Percentiles rank a stretch among this genome's conserved stretches.
phyloP scores from a whole-genome alignment of 2,113 vertebrate species.

The Callithrix jacchus region DNA sequence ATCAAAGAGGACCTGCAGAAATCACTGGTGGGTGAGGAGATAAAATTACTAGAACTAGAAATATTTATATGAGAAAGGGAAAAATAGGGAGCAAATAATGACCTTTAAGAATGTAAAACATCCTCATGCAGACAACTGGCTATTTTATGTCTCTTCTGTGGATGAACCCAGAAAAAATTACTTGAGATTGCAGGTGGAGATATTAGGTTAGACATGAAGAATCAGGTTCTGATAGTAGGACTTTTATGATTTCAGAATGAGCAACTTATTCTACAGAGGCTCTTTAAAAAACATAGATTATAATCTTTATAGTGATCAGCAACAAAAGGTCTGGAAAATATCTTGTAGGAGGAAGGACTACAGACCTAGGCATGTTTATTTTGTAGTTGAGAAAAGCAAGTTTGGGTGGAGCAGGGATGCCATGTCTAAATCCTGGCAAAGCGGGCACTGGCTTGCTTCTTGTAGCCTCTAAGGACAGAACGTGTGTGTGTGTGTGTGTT shows the following conservation, averaged over 20 bases:
- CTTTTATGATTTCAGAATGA: slow-evolving; percentile 21
- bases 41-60: slow-evolving; percentile 18
- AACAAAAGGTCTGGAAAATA: slow-evolving; percentile 4
- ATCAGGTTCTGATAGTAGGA: neutral
- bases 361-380: neutral
- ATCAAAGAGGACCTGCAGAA: slow-evolving; percentile 44
- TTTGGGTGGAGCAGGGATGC: neutral
- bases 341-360: neutral
- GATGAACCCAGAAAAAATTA: neutral
- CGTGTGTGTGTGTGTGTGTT: too few relatives aligned
- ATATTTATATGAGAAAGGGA: slow-evolving; percentile 23
- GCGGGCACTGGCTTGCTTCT: neutral
- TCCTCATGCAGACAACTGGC: neutral
- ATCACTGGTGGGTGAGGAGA: neutral
- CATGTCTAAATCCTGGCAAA: neutral
- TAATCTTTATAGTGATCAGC: slow-evolving; percentile 20
- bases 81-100: slow-evolving; percentile 9
- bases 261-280: neutral
- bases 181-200: neutral
- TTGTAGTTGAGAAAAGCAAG: neutral
- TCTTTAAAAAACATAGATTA: slow-evolving; percentile 15
- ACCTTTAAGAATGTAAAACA: slow-evolving; percentile 49
- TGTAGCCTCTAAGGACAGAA: neutral
- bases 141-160: slow-evolving; percentile 43
- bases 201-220: slow-evolving; percentile 18